Evolutionary conservation across 1,140 invertebrate species (phyloP).

Genomic region (Zaprionus ornatus): DNA sequence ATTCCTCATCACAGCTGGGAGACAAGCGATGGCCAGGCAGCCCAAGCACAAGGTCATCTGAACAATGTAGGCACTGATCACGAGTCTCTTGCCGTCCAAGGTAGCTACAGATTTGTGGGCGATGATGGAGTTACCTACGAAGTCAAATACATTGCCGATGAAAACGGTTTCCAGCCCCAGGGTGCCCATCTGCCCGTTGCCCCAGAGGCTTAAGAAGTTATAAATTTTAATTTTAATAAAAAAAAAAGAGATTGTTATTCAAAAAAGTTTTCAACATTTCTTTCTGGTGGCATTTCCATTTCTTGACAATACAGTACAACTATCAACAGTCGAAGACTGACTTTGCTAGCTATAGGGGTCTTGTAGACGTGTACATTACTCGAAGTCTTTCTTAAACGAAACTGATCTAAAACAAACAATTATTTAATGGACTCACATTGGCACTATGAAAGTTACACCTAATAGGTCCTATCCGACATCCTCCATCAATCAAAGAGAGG

Average conservation of each 20-base stretch:
- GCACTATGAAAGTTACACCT: no score
- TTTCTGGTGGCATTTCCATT: not conserved
- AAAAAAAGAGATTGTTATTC: constrained; percentile 7
- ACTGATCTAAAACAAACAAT: no score
- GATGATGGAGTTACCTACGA: constrained; percentile 87
- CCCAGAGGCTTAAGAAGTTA: constrained; percentile 22
- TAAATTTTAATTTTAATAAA: constrained; percentile 18
- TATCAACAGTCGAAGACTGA: no score
- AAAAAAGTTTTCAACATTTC: not conserved
- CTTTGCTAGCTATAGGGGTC: no score
- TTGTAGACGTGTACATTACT: no score
- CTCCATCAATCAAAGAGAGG: no score
- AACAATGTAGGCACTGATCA: constrained; percentile 46
- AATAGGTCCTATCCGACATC: no score
- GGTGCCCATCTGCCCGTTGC: constrained; percentile 86
- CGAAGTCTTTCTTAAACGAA: no score
- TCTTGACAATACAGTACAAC: no score
- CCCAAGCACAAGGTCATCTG: constrained; percentile 29
- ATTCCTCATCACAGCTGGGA: constrained; percentile 28
- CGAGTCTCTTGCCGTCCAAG: constrained; percentile 84
- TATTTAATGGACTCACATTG: no score
- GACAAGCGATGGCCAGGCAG: constrained; percentile 29
- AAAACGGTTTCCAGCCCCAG: constrained; percentile 89
- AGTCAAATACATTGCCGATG: constrained; percentile 89
- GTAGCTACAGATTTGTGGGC: constrained; percentile 85